phyloP scores from a whole-genome alignment of 2,113 vertebrate species.

The Gila orcuttii region DNA sequence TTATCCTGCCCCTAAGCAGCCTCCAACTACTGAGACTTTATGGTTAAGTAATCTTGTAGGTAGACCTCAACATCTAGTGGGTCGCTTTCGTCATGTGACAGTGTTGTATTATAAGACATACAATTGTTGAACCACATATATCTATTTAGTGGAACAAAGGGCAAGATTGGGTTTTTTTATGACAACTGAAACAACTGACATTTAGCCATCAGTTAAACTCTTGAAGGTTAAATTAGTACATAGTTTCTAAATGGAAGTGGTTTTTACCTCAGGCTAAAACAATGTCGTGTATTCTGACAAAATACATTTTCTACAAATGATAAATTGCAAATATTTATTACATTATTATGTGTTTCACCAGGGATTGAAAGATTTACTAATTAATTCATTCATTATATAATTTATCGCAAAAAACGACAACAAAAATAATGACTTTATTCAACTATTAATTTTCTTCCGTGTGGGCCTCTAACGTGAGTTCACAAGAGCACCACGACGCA shows the following conservation, averaged over 20 bases:
- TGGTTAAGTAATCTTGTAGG: constrained; percentile 47
- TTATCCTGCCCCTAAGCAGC: constrained; percentile 28
- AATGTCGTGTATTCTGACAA: background rate
- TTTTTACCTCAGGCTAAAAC: background rate
- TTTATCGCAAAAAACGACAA: background rate
- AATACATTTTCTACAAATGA: background rate
- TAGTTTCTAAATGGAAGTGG: background rate
- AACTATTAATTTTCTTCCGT: no score
- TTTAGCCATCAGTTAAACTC: background rate
- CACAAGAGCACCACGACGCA: no score
- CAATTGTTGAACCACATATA: background rate
- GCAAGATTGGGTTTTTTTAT: background rate
- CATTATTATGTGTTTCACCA: background rate
- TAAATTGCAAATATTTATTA: background rate
- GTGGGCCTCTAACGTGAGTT: no score
- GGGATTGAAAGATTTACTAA: background rate
- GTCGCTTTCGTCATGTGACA: background rate
- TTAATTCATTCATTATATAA: no score
- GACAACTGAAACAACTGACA: background rate
- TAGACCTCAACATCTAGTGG: background rate
- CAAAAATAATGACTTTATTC: no score
- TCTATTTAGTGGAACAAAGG: background rate
- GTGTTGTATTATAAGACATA: background rate
- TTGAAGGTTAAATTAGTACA: background rate
- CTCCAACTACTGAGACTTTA: constrained; percentile 44